Percentiles rank a stretch among this genome's conserved stretches.
These are phyloP conservation scores for Liopterus haemorrhoidalis DNA, from an alignment of 2,888 invertebrate genomes.

Conservation along the genomic window DNA sequence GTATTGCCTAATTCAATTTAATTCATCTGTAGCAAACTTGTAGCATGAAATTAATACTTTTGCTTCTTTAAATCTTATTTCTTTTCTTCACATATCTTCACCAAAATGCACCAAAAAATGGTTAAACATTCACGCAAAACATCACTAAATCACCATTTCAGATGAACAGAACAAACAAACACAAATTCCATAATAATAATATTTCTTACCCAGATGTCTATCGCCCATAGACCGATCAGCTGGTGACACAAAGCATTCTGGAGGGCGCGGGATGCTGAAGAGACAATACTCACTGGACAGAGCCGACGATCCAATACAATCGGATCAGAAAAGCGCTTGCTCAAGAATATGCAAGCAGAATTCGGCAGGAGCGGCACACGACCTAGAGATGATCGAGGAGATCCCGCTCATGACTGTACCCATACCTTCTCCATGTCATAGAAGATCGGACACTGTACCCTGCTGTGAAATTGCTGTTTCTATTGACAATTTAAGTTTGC, in stretches of 20 bases:
- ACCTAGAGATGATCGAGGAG: conserved; percentile 65
- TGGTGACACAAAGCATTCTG: conserved; percentile 10
- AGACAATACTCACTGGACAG: conserved; percentile 67
- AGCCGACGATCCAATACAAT: conserved; percentile 50
- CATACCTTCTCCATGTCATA: conserved; percentile 40
- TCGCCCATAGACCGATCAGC: conserved; percentile 19
- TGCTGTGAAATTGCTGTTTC: conserved; percentile 44
- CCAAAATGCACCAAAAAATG: too few relatives aligned
- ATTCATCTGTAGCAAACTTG: too few relatives aligned
- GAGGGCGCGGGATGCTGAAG: conserved; percentile 50
- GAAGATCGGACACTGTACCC: conserved; percentile 35
- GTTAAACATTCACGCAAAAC: too few relatives aligned
- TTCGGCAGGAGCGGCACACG: conserved; percentile 61
- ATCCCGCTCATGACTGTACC: conserved; percentile 48
- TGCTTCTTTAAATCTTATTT: too few relatives aligned
- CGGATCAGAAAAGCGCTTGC: conserved; percentile 39
- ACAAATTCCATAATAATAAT: too few relatives aligned
- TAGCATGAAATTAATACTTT: too few relatives aligned
- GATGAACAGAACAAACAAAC: too few relatives aligned
- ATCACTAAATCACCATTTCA: too few relatives aligned
- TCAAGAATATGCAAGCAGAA: conserved; percentile 59
- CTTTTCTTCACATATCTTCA: too few relatives aligned
- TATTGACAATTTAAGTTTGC: too few relatives aligned
- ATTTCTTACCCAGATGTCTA: conserved; percentile 17
- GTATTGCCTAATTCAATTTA: too few relatives aligned